Conservation (phyloP, 2,888 invertebrate species). For the Stegana nigrithorax region DNA sequence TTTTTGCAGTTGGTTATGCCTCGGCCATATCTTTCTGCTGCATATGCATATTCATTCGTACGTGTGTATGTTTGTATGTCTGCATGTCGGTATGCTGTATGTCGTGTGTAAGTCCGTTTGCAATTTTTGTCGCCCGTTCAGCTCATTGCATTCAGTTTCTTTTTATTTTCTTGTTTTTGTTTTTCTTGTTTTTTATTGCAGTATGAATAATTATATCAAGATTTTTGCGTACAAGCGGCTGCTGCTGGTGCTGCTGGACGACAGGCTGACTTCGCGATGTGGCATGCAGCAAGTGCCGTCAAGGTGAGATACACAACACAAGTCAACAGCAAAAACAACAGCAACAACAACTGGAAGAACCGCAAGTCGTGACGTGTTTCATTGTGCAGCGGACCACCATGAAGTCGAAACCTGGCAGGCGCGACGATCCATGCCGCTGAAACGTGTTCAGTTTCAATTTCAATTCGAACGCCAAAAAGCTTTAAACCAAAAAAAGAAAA, state of each 20-base stretch:
- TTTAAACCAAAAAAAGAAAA: no score
- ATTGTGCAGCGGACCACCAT: neutral
- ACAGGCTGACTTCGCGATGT: no score
- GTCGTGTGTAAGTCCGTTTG: no score
- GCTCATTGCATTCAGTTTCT: no score
- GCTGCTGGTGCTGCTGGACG: neutral
- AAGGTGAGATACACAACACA: conserved; percentile 1
- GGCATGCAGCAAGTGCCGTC: no score
- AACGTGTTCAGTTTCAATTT: conserved; percentile 1
- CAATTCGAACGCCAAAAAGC: no score
- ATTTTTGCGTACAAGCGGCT: conserved; percentile 29
- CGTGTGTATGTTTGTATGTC: conserved; percentile 24
- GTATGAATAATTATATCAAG: conserved; percentile 62
- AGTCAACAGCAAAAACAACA: neutral
- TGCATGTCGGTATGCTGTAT: conserved; percentile 18
- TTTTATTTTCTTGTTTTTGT: conserved; percentile 14
- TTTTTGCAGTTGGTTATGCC: no score
- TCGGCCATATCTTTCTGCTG: conserved; percentile 37
- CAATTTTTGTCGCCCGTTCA: no score
- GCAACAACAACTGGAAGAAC: neutral
- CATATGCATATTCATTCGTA: conserved; percentile 41
- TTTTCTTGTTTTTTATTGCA: conserved; percentile 3
- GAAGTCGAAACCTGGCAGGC: neutral
- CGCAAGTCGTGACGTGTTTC: conserved; percentile 13
- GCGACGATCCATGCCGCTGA: no score